Evolutionary conservation across 2,113 vertebrate genomes (phyloP), one percentile per base, ranked within the genome.

Genomic region (Hippocampus mohnikei): DNA sequence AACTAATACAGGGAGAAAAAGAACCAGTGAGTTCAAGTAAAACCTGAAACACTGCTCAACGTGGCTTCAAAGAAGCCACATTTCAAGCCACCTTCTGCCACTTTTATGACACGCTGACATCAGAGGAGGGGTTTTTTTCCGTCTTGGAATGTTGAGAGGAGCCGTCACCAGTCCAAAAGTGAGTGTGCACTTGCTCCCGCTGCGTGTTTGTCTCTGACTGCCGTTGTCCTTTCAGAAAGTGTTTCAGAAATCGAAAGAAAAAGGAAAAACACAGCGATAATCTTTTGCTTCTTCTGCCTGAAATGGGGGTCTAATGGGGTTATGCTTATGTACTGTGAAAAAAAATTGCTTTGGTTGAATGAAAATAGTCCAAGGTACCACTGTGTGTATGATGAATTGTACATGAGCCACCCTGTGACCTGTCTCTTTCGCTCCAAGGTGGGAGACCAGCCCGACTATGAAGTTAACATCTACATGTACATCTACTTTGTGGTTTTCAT

Each of bases 401-500:
- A 16, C 2, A n/a, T 63, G n/a, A 52, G 20, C 7, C 20, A 21
- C 16, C 18, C 48, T 52, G 10, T 5, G 33, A 50, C 66, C 0
- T 76, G 40, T 56, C 42, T 80, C 15, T 20, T 5, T 84, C 33
- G 58, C 40, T 70, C 44, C 20, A 73, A 94, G 94, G 90, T 94
- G 83, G 92, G 93, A 62, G 85, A 96, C 50, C 97, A 99, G 50
- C 97, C 97, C 2, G 85, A 90, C 66, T 99, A 98, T 0, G 97
- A 99, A 84, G 95, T 95, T 90, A 99, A 96, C 84, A 96, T 98
- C 90, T 98, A 99, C 87, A 98, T 98, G 97, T 99, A 99, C 90
- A 98, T 99, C 80, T 99, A 99, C 87, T 99, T 99, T 50, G 97
- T 99, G 12, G 97, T 99, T 88, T 99, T 99, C 92, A 99, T 99